A percentile compares a stretch with the other conserved stretches of the same genome.
phyloP scores from a whole-genome alignment of 2,113 vertebrate genomes.

The Tenebrosternarchus preto region DNA sequence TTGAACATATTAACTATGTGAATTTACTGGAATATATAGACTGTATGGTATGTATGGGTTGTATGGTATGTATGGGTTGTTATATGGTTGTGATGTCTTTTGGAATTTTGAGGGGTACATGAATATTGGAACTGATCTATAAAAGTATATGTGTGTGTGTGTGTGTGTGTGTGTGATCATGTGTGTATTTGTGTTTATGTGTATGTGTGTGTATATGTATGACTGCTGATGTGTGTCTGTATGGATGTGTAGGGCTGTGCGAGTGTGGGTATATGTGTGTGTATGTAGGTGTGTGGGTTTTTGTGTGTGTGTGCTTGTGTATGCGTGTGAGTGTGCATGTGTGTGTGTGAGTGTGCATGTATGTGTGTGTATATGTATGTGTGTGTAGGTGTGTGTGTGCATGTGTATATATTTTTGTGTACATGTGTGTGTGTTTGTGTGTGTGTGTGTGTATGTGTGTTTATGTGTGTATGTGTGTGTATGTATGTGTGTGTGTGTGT shows the following conservation, averaged over 20 bases:
- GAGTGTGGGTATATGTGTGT: too few relatives aligned
- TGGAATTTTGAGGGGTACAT: not conserved
- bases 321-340: not conserved
- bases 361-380: not conserved
- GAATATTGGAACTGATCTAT: not conserved
- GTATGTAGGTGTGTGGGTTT: too few relatives aligned
- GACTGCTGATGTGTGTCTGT: not conserved
- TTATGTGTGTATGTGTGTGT: not conserved
- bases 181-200: not conserved
- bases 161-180: not conserved
- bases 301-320: too few relatives aligned
- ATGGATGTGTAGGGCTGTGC: not conserved
- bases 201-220: too few relatives aligned
- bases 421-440: not conserved
- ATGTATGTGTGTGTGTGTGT: not conserved
- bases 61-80: too few relatives aligned
- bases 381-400: not conserved
- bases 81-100: too few relatives aligned
- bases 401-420: not conserved
- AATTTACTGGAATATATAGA: not conserved
- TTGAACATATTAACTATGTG: conserved; percentile 10
- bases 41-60: too few relatives aligned
- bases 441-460: not conserved
- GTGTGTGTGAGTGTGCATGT: not conserved
- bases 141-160: not conserved